These are phyloP conservation scores for Hydra vulgaris DNA, from an alignment of 30 jellyfish, hydroid and myxozoan genomes.

Conservation along the genomic window DNA sequence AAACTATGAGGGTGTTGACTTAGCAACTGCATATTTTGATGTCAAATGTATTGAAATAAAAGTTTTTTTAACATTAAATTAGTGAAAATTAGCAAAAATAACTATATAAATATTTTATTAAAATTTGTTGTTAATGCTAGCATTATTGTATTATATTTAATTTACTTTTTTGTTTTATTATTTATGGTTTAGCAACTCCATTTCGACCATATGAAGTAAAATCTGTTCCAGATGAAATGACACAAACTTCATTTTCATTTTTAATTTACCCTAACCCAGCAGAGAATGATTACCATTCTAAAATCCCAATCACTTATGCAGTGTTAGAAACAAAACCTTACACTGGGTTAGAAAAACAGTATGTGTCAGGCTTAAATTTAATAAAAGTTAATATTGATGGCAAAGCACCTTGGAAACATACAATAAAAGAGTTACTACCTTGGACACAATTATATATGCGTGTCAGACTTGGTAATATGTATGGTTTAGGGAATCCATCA, in stretches of 20 bases:
- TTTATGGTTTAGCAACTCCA: constrained; percentile 13
- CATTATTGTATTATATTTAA: background rate
- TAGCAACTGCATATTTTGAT: constrained; percentile 31
- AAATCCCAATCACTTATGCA: constrained; percentile 25
- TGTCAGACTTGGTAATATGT: constrained; percentile 18
- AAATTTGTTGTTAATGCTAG: too few species aligned
- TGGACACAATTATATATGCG: constrained; percentile 28
- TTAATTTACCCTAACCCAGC: background rate
- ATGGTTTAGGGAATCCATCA: constrained; percentile 30
- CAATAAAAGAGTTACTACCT: constrained; percentile 16
- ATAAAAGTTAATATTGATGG: constrained; percentile 3
- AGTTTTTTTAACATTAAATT: too few species aligned
- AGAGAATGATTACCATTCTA: constrained; percentile 24
- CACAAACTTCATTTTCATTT: constrained; percentile 17
- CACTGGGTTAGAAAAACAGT: background rate
- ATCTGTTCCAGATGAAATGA: background rate
- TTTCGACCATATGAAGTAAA: constrained; percentile 9
- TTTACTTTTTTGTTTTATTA: background rate
- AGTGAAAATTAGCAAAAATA: too few species aligned
- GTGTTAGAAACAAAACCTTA: constrained; percentile 13
- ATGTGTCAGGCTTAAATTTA: background rate
- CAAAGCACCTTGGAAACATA: constrained; percentile 24
- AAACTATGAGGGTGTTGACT: constrained; percentile 49
- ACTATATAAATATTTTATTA: too few species aligned
- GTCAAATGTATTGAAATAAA: constrained; percentile 56